Base-by-base conservation (phyloP, 37 sponge, comb jelly and placozoan genomes). In the Chondrilla cf. caribensis region DNA sequence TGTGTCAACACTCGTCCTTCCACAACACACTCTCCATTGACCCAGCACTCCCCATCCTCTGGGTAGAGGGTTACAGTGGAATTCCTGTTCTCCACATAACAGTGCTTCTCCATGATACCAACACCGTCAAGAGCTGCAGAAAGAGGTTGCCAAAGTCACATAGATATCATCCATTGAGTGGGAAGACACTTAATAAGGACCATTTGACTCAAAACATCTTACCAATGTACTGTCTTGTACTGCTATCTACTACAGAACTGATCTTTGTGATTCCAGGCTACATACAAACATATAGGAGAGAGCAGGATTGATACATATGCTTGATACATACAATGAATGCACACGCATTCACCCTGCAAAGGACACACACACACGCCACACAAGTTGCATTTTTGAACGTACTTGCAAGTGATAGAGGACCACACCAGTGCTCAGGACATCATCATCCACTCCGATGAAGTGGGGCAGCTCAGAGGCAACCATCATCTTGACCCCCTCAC, bases 401-500 rank as follows among this genome's bases (percentile, higher is more conserved):
- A 62, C 94, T 82, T 82, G 80, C 58, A 94, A 79, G 79, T 94
- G 86, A 75, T 90, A 90, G 35, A 94, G 81, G 42, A 90, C 91
- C 22, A 94, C 88, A 2, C 94, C 94, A 59, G 94, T 88, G 81
- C 91, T 85, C 24, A 90, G 82, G 36, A 87, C 66, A 58, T 94
- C 94, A 35, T 87, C 81, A 38, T 89, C 90, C 38, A 95, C 75
- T 19, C 86, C 90, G 3, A 95, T 82, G 37, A 95, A 78, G 71
- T 95, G 96, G 79, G 96, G 96, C 32, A 73, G 79, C 81, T 87
- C 83, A 0, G 96, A 95, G 7, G 85, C 88, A 17, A 95, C 90
- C 73, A 79, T 82, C 86, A 95, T 87, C 81, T 92, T 91, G 11
- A 92, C 90, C 43, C 96, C 96, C 35, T 92, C 90, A 81, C 90